These are phyloP conservation scores for Thunnus thynnus DNA, from an alignment of 2,113 vertebrate species.

Conservation along the genomic window DNA sequence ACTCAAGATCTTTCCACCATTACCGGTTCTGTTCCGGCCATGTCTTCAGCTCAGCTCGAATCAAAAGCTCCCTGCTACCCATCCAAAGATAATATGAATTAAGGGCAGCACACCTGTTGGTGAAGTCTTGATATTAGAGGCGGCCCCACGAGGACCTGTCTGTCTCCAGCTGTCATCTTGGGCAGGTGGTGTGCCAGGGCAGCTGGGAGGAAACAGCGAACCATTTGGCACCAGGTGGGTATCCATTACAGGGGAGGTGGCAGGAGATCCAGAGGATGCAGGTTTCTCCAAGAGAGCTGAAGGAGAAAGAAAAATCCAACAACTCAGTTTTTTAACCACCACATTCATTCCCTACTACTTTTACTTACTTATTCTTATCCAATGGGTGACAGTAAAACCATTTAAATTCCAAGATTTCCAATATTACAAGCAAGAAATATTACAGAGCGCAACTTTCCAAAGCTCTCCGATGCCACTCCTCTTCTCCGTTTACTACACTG, in stretches of 20 bases:
- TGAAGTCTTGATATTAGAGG: slow-evolving; percentile 50
- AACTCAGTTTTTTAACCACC: not conserved
- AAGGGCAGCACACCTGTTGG: slow-evolving; percentile 65
- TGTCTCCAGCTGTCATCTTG: slow-evolving; percentile 81
- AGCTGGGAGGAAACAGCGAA: slow-evolving; percentile 77
- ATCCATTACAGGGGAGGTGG: slow-evolving; percentile 70
- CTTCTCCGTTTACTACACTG: no score
- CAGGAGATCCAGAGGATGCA: slow-evolving; percentile 62
- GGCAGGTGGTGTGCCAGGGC: slow-evolving; percentile 75
- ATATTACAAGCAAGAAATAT: not conserved
- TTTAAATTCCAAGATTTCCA: not conserved
- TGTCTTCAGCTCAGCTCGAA: slow-evolving; percentile 8
- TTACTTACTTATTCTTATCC: no score
- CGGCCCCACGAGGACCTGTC: slow-evolving; percentile 37
- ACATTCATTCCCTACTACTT: no score
- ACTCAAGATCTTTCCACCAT: not conserved
- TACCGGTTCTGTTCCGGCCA: not conserved
- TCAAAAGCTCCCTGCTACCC: slow-evolving; percentile 21
- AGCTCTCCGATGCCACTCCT: no score
- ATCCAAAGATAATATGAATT: slow-evolving; percentile 2
- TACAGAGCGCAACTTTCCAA: not conserved
- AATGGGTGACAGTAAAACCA: not conserved
- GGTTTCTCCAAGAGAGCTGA: slow-evolving; percentile 81
- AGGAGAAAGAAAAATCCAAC: not conserved
- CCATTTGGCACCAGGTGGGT: slow-evolving; percentile 78